These are phyloP conservation scores for Nycticorax nycticorax DNA, from an alignment of 2,113 vertebrate species.

Conservation along the genomic window DNA sequence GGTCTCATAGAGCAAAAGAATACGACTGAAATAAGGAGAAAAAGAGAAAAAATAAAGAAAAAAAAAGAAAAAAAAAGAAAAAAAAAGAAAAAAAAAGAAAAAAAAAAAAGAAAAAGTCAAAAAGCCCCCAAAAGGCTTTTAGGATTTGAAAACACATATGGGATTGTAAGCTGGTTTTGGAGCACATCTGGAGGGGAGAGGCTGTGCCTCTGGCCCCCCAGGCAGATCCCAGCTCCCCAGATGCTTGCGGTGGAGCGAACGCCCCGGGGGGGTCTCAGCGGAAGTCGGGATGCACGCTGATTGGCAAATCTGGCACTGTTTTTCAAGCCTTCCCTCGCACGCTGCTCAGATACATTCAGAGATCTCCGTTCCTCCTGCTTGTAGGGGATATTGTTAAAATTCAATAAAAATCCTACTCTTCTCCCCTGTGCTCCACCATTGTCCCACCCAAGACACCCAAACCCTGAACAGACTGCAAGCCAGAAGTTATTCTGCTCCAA, in stretches of 20 bases:
- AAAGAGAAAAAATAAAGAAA: fast-evolving
- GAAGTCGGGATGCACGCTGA: fast-evolving
- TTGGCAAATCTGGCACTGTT: neutral
- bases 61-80: too few species aligned
- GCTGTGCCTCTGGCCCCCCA: neutral
- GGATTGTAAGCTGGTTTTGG: neutral
- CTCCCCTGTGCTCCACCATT: too few species aligned
- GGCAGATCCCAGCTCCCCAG: neutral
- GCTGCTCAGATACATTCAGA: neutral
- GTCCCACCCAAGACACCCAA: neutral
- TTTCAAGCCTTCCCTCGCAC: neutral
- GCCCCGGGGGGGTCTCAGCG: fast-evolving
- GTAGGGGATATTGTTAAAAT: neutral
- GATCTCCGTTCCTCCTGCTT: neutral
- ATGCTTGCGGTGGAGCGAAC: fast-evolving
- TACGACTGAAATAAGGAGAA: neutral
- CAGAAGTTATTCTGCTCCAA: neutral
- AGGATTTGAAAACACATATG: neutral
- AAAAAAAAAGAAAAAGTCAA: too few species aligned
- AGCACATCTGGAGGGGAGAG: neutral
- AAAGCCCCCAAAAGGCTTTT: neutral
- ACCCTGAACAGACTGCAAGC: fast-evolving
- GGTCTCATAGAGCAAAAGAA: neutral
- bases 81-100: fast-evolving
- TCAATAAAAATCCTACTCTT: neutral